Evolutionary conservation across 2,797 vertebrate genomes (phyloP), one percentile per base, ranked within the genome.

Genomic region (Myiothlypis coronata): DNA sequence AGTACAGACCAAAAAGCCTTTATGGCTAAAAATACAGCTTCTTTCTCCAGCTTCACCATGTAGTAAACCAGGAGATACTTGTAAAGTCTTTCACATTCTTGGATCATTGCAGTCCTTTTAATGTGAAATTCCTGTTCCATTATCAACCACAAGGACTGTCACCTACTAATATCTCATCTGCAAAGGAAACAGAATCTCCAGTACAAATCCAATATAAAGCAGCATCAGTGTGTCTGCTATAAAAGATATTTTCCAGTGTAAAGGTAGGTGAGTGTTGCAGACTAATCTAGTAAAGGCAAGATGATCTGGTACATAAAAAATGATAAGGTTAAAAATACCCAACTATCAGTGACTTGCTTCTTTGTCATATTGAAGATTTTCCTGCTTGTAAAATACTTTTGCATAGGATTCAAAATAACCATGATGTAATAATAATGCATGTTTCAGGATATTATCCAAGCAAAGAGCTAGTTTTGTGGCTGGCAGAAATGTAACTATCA

Each of bases 271-370:
- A n/a, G 68, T 49, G 32, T 8, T 82, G 23, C 20, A 61, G 15
- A 60, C 44, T 65, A 72, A 71, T 57, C 34, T 59, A 56, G 28
- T 30, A 52, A 68, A 61, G 27, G 30, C 50, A 79, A 72, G 26
- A 65, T 21, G 5, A 79, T n/a, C 28, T 70, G 52, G 65, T 44
- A 35, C 37, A 63, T 56, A 16, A 87, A 78, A n/a, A 83, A 57
- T 11, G 0, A 30, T 22, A 44, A 47, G 14, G 4, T 75, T 41
- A 21, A 70, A 87, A 72, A 27, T 0, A 0, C 3, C 4, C 21
- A 63, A 4, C 28, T 76, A 49, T 46, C 27, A 53, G 18, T 49
- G 63, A 65, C 23, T 71, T 61, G 5, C 8, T 65, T 70, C 32
- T 75, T 94, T 87, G 50, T 14, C 22, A 27, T 8, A 14, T 65